A percentile compares a stretch with the other conserved stretches of the same genome.
These are phyloP conservation scores for Caenorhabditis inopinata DNA, from an alignment of 1,140 invertebrate species.

Conservation along the genomic window DNA sequence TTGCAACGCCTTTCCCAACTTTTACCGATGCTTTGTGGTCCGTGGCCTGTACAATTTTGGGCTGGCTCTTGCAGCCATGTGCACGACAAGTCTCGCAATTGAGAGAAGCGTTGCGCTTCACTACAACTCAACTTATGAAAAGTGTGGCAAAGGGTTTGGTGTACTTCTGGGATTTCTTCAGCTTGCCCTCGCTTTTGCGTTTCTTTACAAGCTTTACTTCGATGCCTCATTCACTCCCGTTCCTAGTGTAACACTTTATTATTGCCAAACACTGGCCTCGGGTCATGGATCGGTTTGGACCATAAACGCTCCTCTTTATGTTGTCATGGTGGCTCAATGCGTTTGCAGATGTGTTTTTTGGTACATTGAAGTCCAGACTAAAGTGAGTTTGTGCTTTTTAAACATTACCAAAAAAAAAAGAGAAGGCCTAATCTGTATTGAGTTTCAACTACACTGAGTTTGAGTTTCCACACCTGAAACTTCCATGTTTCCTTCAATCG, in stretches of 20 bases:
- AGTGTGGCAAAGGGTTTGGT: neutral
- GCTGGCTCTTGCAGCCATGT: constrained; percentile 13
- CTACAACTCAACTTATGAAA: constrained; percentile 13
- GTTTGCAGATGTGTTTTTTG: neutral
- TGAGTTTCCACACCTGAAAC: no score
- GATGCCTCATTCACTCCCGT: constrained; percentile 15
- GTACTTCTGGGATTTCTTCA: neutral
- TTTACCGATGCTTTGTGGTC: neutral
- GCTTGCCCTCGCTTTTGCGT: constrained; percentile 2
- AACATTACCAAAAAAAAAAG: no score
- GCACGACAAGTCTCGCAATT: constrained; percentile 3
- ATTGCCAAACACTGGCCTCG: constrained; percentile 19
- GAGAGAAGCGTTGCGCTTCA: neutral
- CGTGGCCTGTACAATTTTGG: neutral
- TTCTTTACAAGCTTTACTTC: constrained; percentile 15
- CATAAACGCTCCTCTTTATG: constrained; percentile 13
- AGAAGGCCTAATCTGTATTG: no score
- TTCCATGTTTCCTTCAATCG: no score
- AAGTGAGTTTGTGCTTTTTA: neutral
- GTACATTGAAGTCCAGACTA: neutral
- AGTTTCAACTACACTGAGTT: no score
- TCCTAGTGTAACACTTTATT: constrained; percentile 5
- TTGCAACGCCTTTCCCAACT: neutral
- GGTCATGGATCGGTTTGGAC: constrained; percentile 19
- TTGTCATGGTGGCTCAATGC: neutral